Evolutionary conservation across 2,113 vertebrate genomes (phyloP).

Genomic region (Motacilla alba): DNA sequence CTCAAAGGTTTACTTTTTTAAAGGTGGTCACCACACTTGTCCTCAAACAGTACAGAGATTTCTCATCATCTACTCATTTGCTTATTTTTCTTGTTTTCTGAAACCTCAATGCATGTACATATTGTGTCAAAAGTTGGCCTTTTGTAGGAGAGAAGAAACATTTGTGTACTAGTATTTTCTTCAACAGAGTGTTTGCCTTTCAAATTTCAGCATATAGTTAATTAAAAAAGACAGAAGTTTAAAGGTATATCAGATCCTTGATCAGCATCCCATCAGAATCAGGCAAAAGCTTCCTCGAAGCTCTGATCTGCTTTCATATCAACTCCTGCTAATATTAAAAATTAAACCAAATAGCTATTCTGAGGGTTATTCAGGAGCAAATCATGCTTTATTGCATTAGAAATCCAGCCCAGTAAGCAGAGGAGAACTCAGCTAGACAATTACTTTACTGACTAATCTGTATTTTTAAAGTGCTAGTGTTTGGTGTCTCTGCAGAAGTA

Average conservation of each 20-base stretch:
- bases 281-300: neutral
- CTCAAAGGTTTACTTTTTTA: neutral
- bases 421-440: neutral
- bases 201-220: neutral
- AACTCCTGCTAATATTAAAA: neutral
- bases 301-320: neutral
- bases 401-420: neutral
- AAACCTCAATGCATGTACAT: neutral
- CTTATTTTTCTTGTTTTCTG: neutral
- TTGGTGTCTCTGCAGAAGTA: neutral
- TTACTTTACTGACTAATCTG: neutral
- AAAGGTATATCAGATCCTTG: neutral
- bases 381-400: neutral
- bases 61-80: neutral
- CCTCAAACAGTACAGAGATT: neutral
- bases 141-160: neutral
- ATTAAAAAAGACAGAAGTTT: neutral
- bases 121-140: neutral
- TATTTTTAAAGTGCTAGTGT: neutral
- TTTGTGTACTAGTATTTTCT: neutral
- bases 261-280: neutral
- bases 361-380: neutral
- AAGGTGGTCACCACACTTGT: neutral
- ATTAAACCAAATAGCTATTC: neutral
- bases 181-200: neutral